Evolutionary conservation across 1,140 invertebrate species (phyloP).

Genomic region (Leptinotarsa lineolata): DNA sequence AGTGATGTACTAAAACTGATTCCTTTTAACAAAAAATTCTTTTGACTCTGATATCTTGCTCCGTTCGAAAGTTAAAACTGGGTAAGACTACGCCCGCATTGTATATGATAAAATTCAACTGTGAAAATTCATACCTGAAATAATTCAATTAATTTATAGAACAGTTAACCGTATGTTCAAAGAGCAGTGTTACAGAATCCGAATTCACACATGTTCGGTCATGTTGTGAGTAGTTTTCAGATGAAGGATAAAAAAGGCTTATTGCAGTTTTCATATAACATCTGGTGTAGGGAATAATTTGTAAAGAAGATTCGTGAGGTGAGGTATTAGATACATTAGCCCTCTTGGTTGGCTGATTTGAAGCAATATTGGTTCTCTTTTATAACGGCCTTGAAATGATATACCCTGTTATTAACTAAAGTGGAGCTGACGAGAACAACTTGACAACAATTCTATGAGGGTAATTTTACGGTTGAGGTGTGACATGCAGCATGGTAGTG

Average conservation of each 20-base stretch:
- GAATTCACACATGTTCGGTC: not conserved
- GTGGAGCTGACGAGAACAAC: not conserved
- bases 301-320: not conserved
- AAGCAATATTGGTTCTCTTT: not conserved
- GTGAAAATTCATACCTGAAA: no score
- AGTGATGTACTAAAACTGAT: no score
- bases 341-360: not conserved
- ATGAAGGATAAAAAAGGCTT: not conserved
- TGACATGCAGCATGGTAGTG: not conserved
- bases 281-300: not conserved
- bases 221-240: not conserved
- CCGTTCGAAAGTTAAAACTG: no score
- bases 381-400: not conserved
- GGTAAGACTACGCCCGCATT: no score
- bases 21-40: no score
- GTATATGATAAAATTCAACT: no score
- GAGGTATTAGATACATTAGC: not conserved
- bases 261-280: not conserved
- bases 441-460: not conserved
- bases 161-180: no score
- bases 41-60: no score
- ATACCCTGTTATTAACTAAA: constrained; percentile 4
- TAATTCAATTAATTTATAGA: no score
- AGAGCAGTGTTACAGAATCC: no score
- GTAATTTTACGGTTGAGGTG: constrained; percentile 2